Conservation (phyloP, 2,113 vertebrate species). For the Setophaga coronata region DNA sequence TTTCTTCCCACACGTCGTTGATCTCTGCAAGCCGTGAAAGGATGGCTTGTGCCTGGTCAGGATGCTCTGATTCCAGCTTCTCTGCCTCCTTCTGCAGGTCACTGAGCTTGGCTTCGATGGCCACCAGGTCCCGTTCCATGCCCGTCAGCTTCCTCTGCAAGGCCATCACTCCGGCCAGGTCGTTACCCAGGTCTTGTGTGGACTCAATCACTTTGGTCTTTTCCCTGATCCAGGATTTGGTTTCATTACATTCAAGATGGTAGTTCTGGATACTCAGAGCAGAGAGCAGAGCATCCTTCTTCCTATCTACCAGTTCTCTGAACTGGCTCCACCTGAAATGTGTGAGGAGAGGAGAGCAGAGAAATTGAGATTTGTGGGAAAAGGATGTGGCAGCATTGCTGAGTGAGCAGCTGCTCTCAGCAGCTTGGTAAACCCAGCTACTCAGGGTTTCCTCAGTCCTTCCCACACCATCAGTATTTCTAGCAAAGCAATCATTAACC, state of each 20-base stretch:
- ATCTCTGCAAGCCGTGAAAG: constrained; percentile 90
- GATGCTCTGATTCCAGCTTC: constrained; percentile 87
- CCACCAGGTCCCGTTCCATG: constrained; percentile 95
- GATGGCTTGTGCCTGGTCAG: constrained; percentile 93
- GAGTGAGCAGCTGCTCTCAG: not conserved
- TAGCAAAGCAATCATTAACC: not conserved
- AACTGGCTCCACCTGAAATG: constrained; percentile 93
- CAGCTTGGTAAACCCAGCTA: not conserved
- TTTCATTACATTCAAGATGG: constrained; percentile 98
- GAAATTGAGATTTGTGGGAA: not conserved
- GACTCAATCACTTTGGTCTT: constrained; percentile 99
- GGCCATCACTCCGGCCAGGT: constrained; percentile 96
- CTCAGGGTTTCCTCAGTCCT: not conserved
- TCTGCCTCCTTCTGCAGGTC: constrained; percentile 94
- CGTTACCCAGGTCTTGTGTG: constrained; percentile 96
- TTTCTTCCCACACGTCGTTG: constrained; percentile 92
- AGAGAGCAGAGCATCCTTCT: constrained; percentile 92
- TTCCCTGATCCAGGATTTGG: constrained; percentile 98
- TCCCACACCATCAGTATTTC: not conserved
- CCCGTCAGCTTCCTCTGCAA: constrained; percentile 97
- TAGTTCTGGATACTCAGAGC: constrained; percentile 98
- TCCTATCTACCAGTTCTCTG: constrained; percentile 94
- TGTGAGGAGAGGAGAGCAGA: not conserved
- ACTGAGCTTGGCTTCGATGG: constrained; percentile 93
- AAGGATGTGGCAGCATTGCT: not conserved